Base-by-base conservation (phyloP, 2,888 invertebrate species). In the Eulithis prunata region DNA sequence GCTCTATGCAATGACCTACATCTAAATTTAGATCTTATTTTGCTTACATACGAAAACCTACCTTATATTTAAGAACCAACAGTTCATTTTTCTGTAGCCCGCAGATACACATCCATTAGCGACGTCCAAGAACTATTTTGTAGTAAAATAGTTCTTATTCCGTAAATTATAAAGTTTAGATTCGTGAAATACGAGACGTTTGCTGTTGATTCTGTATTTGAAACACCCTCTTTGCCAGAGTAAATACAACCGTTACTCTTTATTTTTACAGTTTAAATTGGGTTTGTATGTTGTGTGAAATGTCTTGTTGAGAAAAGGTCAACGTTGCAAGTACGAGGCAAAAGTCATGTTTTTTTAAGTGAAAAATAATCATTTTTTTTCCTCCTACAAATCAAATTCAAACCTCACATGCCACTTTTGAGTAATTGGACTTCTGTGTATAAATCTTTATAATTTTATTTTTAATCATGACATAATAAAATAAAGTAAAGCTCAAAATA, bases 1-100 rank as follows among this genome's bases (percentile, higher is more conserved):
- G 73, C 78, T 76, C 75, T 77, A 79, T 80, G 78, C 79, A 78
- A 77, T 77, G 82, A 80, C 83, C 82, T 80, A 83, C 73, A 82
- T 83, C 78, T 80, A 80, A 81, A 77, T 81, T 82, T 83, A 84
- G 80, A 79, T 75, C 76, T 77, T 74, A 63, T 75, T 38, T 69
- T 71, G 71, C 43, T 10, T 13, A 0, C 67, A 69, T 53, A 28
- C 8, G 6, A 66, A 71, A 68, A 57, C 60, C 62, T 61, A 52
- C 10, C 47, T 49, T 70, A 68, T 51, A 6, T 10, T 1, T 1
- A 4, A 4, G 0, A 0, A 0, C 0, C 6, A 14, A 58, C n/a
- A 32, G 3, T 28, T 32, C 5, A 66, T 8, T 62, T 57, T 68
- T 0, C 55, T 21, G 7, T 60, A 43, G 43, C 57, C 57, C 21